Percentiles rank a stretch among this genome's conserved stretches.
phyloP scores from a whole-genome alignment of 2,888 invertebrate species.

The Rhagophthalmus giganteus region DNA sequence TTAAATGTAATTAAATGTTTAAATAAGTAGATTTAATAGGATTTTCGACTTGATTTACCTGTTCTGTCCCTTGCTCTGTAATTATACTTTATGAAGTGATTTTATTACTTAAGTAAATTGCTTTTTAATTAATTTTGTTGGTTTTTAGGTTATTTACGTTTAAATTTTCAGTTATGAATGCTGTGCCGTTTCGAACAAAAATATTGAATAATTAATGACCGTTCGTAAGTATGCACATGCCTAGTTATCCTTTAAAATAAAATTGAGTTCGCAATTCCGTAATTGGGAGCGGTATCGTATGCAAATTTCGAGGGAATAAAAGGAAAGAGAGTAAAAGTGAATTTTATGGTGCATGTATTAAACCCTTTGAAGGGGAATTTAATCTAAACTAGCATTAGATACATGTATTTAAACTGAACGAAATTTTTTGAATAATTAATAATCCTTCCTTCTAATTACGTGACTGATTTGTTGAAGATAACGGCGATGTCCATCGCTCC shows the following conservation, averaged over 20 bases:
- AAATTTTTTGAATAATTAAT: no score
- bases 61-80: conserved; percentile 42
- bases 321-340: conserved; percentile 11
- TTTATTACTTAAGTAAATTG: conserved; percentile 27
- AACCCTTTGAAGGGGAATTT: conserved; percentile 20
- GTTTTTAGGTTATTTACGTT: not conserved
- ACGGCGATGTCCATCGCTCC: conserved; percentile 10
- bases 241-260: no score
- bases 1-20: conserved; percentile 48
- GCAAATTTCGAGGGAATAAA: conserved; percentile 17
- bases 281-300: conserved; percentile 25
- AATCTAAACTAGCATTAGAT: conserved; percentile 8
- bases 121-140: conserved; percentile 16
- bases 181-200: no score
- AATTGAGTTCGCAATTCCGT: conserved; percentile 24
- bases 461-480: conserved; percentile 24
- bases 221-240: no score
- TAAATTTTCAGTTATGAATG: no score
- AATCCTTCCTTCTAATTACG: conserved; percentile 17
- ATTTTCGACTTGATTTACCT: conserved; percentile 46
- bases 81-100: conserved; percentile 41
- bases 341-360: conserved; percentile 6
- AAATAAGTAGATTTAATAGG: conserved; percentile 47
- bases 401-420: not conserved
- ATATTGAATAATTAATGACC: no score